phyloP scores from a whole-genome alignment of 1,140 invertebrate species.

The Anthonomus grandis region DNA sequence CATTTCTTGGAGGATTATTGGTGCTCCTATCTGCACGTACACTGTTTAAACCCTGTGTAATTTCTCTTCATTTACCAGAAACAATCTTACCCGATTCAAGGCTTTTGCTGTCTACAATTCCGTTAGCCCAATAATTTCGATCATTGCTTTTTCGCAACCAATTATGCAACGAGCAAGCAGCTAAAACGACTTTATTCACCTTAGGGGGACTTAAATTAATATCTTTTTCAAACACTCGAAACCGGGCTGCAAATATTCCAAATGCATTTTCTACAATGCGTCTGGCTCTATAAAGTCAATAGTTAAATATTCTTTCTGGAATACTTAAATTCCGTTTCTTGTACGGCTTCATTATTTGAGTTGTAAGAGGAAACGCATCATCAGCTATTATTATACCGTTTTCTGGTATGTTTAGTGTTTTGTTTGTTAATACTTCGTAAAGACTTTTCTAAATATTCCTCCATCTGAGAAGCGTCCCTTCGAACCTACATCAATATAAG shows the following conservation, averaged over 20 bases:
- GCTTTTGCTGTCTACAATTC: neutral
- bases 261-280: no score
- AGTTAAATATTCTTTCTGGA: neutral
- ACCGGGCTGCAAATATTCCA: neutral
- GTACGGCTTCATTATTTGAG: no score
- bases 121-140: neutral
- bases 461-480: slow-evolving; percentile 40
- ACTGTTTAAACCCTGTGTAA: neutral
- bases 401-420: neutral
- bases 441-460: slow-evolving; percentile 17
- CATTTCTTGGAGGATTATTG: neutral
- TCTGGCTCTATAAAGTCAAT: no score
- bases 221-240: neutral
- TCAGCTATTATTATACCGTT: neutral
- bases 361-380: no score
- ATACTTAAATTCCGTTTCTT: neutral
- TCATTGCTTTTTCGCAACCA: neutral
- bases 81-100: neutral
- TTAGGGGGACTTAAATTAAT: neutral
- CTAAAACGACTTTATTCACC: neutral
- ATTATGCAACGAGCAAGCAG: neutral
- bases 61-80: neutral
- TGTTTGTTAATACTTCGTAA: neutral
- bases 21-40: neutral
- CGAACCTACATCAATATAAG: slow-evolving; percentile 37